Conservation (phyloP, 2,113 vertebrate species). For the human region DNA sequence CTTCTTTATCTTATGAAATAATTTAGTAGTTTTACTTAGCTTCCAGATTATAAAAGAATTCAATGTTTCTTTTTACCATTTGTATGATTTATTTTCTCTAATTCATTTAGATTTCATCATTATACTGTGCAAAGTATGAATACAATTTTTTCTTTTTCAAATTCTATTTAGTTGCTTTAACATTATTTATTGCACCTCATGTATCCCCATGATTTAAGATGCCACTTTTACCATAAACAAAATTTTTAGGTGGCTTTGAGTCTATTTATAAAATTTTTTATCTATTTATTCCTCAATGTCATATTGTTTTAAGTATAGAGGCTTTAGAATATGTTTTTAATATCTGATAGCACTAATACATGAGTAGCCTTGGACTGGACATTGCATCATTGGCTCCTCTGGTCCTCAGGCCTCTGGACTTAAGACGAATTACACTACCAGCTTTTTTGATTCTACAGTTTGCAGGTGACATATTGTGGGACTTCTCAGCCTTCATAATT, state of each 20-base stretch:
- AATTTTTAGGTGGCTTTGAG: neutral
- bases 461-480: neutral
- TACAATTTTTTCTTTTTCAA: neutral
- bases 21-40: neutral
- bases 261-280: neutral
- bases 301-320: neutral
- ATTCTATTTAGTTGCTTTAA: neutral
- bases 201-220: neutral
- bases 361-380: neutral
- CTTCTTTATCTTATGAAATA: neutral
- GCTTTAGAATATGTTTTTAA: neutral
- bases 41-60: neutral
- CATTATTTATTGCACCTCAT: neutral
- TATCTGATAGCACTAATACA: neutral
- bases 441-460: neutral
- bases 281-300: neutral
- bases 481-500: neutral
- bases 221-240: neutral
- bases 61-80: neutral
- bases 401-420: neutral
- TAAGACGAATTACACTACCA: neutral
- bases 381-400: neutral
- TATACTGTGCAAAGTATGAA: neutral
- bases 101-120: neutral
- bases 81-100: neutral